Evolutionary conservation across 2,113 vertebrate species (phyloP).

Genomic region (Chaetodon auriga): DNA sequence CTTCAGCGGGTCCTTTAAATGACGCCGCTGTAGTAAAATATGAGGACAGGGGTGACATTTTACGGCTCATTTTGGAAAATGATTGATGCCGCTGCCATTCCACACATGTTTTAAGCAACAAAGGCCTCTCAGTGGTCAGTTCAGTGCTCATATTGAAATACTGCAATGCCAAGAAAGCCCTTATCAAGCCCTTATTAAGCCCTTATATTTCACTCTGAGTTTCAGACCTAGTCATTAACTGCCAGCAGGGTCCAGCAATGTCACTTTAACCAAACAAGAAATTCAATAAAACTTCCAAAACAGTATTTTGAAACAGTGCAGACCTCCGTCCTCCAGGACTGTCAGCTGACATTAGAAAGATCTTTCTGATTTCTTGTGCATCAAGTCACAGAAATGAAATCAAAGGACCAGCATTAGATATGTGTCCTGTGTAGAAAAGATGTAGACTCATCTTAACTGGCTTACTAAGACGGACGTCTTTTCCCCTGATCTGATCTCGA

Average conservation of each 20-base stretch:
- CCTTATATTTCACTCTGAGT: background rate
- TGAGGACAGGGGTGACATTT: background rate
- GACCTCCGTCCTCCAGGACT: background rate
- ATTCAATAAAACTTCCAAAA: accelerated
- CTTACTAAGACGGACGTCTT: background rate
- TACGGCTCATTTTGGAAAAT: background rate
- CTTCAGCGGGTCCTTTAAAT: background rate
- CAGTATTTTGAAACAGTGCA: background rate
- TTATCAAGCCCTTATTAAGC: background rate
- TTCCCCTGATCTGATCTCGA: background rate
- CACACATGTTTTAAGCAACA: background rate
- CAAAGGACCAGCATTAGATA: no score
- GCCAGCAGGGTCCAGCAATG: background rate
- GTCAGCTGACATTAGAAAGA: background rate
- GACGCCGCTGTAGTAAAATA: background rate
- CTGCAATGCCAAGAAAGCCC: background rate
- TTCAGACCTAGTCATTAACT: background rate
- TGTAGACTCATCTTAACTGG: background rate
- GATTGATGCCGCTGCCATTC: background rate
- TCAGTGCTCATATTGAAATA: background rate
- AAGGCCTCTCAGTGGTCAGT: background rate
- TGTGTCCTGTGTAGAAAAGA: background rate
- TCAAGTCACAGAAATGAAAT: no score
- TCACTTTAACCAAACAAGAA: background rate
- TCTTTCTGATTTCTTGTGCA: background rate